Conservation (phyloP, 2,888 invertebrate species). For the Drosophila aldrichi region DNA sequence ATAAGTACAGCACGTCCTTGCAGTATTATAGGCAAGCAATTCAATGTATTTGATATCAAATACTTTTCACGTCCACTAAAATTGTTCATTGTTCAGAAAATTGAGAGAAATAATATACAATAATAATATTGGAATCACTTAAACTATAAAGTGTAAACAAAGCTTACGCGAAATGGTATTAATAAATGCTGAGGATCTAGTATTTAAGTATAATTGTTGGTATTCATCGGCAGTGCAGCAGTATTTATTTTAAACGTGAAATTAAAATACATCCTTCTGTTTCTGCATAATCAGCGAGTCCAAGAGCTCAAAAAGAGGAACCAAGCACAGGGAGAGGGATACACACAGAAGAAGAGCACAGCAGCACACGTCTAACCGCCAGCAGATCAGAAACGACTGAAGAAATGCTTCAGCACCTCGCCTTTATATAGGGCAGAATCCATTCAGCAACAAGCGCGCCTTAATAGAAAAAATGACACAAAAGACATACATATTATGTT, state of each 20-base stretch:
- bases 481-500: background rate
- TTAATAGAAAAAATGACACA: no score
- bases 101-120: no score
- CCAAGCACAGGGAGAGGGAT: no score
- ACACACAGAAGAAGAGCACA: no score
- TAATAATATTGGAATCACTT: background rate
- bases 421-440: no score
- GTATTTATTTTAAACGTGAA: constrained; percentile 9
- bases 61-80: constrained; percentile 80
- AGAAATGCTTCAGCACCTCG: no score
- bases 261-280: no score
- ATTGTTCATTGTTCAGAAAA: constrained; percentile 62
- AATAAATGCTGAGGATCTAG: background rate
- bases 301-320: no score
- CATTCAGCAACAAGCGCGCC: no score
- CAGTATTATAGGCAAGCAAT: constrained; percentile 79
- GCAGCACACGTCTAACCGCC: no score
- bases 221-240: background rate
- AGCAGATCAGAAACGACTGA: no score
- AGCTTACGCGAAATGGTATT: background rate
- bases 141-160: constrained; percentile 2
- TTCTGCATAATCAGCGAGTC: no score
- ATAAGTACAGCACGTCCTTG: constrained; percentile 81
- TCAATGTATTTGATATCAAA: constrained; percentile 80
- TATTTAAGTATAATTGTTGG: background rate